These are phyloP conservation scores for Matsumurasca onukii DNA, from an alignment of 1,140 invertebrate genomes.

Conservation along the genomic window DNA sequence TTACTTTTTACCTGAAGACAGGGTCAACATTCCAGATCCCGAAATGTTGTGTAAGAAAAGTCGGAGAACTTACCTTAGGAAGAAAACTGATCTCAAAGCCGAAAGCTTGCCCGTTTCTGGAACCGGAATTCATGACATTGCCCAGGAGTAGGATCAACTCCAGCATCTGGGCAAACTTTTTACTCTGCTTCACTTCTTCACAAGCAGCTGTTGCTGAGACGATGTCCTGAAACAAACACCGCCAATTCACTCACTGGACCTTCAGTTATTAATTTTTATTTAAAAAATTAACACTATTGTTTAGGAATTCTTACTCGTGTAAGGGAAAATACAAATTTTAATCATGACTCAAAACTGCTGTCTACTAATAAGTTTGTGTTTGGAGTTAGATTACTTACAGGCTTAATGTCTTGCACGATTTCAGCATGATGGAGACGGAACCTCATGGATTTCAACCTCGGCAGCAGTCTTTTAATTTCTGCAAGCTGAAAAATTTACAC, in stretches of 20 bases:
- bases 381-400: slow-evolving; percentile 60
- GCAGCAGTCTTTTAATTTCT: slow-evolving; percentile 82
- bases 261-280: no score
- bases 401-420: slow-evolving; percentile 87
- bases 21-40: no score
- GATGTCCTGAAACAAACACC: slow-evolving; percentile 69
- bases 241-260: no score
- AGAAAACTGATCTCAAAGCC: slow-evolving; percentile 97
- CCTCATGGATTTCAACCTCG: slow-evolving; percentile 84
- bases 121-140: slow-evolving; percentile 95
- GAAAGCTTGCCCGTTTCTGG: slow-evolving; percentile 88
- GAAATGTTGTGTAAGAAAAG: not conserved
- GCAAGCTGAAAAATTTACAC: slow-evolving; percentile 57
- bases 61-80: slow-evolving; percentile 70
- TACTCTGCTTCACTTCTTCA: slow-evolving; percentile 88
- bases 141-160: slow-evolving; percentile 89
- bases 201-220: slow-evolving; percentile 93
- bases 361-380: no score
- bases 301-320: no score
- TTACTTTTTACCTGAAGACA: no score
- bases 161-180: slow-evolving; percentile 87
- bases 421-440: slow-evolving; percentile 87
- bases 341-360: no score
- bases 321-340: no score
- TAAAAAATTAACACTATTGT: no score